These are phyloP conservation scores for Hippocampus abdominalis DNA, from an alignment of 2,113 vertebrate genomes.

Conservation along the genomic window DNA sequence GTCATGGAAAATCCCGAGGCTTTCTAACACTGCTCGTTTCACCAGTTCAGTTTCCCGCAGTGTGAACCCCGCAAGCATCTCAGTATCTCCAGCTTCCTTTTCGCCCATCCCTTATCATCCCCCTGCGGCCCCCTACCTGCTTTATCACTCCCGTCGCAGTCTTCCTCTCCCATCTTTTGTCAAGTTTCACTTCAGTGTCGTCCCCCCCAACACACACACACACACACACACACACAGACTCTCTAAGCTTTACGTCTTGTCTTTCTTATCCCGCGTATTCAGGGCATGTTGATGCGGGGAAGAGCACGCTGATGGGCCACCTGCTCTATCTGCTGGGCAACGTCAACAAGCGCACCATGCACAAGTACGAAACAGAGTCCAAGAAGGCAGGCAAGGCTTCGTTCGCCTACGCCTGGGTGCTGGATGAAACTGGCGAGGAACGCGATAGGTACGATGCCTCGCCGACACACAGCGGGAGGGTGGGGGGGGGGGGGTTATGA, in stretches of 20 bases:
- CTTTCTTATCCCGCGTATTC: not conserved
- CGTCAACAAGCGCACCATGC: constrained; percentile 98
- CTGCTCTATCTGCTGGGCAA: constrained; percentile 92
- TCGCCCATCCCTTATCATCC: constrained; percentile 2
- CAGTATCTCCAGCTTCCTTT: constrained; percentile 1
- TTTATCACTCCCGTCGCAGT: constrained; percentile 26
- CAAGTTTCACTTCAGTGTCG: not conserved
- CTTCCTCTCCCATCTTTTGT: constrained; percentile 16
- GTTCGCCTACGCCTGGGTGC: constrained; percentile 96
- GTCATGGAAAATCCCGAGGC: too few species aligned
- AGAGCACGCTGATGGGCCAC: constrained; percentile 98
- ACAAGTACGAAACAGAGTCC: constrained; percentile 96
- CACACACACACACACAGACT: too few species aligned
- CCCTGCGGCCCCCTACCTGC: constrained; percentile 15
- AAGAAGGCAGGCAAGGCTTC: constrained; percentile 98
- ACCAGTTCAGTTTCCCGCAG: constrained; percentile 47
- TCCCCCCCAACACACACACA: not conserved
- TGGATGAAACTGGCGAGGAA: constrained; percentile 98
- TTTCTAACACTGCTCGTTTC: too few species aligned
- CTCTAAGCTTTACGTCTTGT: not conserved
- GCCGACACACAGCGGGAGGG: too few species aligned
- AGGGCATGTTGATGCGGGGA: constrained; percentile 98
- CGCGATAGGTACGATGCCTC: constrained; percentile 80
- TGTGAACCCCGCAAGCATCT: constrained; percentile 45
- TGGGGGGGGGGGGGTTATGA: too few species aligned